Conservation (phyloP, 2,113 vertebrate genomes). For the Mustela nigripes region DNA sequence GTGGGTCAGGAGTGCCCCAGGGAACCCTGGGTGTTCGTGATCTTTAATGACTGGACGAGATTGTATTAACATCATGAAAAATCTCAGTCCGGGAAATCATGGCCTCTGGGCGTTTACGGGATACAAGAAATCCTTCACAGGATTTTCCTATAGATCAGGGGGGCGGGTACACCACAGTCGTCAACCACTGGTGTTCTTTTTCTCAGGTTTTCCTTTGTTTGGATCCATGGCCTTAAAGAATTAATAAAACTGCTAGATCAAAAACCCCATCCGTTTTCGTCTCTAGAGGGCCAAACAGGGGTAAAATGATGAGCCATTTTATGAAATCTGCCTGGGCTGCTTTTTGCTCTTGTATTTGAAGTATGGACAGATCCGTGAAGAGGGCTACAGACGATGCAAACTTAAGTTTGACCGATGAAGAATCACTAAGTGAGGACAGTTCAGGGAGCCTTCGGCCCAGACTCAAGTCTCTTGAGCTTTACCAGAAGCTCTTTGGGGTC, state of each 20-base stretch:
- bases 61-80: constrained; percentile 40
- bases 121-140: not conserved
- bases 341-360: not conserved
- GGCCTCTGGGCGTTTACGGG: not conserved
- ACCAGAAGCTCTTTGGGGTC: not conserved
- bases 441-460: not conserved
- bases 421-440: not conserved
- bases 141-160: not conserved
- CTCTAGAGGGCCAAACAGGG: not conserved
- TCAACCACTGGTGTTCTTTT: not conserved
- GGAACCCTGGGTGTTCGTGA: not conserved
- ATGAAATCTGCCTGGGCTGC: not conserved
- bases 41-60: not conserved
- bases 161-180: rapidly evolving
- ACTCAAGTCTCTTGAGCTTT: not conserved
- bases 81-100: not conserved
- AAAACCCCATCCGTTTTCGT: not conserved
- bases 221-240: not conserved
- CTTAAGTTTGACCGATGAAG: not conserved
- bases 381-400: not conserved
- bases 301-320: not conserved
- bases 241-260: not conserved
- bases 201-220: not conserved
- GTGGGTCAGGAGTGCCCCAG: not conserved
- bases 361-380: not conserved